Conservation (phyloP, 2,113 vertebrate species). For the Montifringilla adamsi region DNA sequence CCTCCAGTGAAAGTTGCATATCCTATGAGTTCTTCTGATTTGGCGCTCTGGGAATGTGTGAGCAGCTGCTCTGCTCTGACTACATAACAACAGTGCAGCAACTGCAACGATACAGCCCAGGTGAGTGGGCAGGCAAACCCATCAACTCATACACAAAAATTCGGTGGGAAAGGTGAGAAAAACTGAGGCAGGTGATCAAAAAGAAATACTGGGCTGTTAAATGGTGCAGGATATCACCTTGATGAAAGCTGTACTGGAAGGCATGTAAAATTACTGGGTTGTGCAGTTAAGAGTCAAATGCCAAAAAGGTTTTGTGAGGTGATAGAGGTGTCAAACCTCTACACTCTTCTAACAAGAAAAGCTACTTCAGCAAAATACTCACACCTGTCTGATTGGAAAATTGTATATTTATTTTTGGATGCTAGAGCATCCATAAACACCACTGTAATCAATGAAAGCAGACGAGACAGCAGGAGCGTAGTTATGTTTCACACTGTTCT, state of each 20-base stretch:
- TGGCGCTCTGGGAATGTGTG: fast-evolving
- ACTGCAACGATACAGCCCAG: neutral
- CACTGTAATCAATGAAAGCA: neutral
- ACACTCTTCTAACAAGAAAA: neutral
- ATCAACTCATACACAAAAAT: neutral
- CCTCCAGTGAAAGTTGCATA: neutral
- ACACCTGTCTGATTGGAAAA: neutral
- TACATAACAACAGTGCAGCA: neutral
- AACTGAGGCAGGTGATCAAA: neutral
- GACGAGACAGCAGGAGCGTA: neutral
- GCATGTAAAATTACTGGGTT: neutral
- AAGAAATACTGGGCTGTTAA: neutral
- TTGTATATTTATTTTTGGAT: neutral
- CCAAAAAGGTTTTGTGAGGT: neutral
- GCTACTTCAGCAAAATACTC: neutral
- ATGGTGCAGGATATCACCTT: neutral
- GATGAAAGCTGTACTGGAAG: neutral
- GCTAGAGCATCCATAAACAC: neutral
- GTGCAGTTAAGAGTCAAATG: neutral
- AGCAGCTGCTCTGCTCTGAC: neutral
- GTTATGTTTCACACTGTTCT: neutral
- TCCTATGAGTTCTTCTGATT: neutral
- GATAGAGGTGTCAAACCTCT: neutral
- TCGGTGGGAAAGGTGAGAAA: neutral
- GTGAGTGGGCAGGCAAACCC: neutral